Evolutionary conservation across 2,113 vertebrate genomes (phyloP), one percentile per base, ranked within the genome.

Genomic region (Leucosticte australis): DNA sequence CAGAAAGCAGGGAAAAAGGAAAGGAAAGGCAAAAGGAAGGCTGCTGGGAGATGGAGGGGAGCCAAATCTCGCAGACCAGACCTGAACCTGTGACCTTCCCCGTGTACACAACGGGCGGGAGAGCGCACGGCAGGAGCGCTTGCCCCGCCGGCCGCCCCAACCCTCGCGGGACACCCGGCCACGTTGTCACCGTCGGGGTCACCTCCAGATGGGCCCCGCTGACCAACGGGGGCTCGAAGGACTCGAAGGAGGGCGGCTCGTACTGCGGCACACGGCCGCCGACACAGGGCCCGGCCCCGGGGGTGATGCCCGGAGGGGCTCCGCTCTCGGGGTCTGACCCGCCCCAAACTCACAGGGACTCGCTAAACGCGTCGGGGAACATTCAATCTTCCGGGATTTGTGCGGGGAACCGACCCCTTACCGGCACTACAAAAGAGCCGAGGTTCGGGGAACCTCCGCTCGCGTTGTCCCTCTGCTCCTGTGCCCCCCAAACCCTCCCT

Each of bases 61-160:
- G 97, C 95, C 96, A 96, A 97, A 94, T 87, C 95, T 96, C 90
- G 37, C 95, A 92, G 96, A 96, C 93, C 96, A 94, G 97, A 97
- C 90, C 97, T 97, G 97, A 98, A 97, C 98, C 97, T 60, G 95
- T 98, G 98, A 98, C 98, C 98, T 98, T 97, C 97, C 88, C 94
- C 81, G 70, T 94, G 96, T 92, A 96, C 94, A 96, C 97, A 96
- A 93, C 59, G 85, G 95, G 90, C 62, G 68, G 91, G 92, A 96
- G 91, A 89, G 94, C 49, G 63, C 92, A 78, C 89, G 91, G 95
- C 90, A 63, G 85, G 79, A 81, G 94, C 24, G 94, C 95, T 94
- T 56, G 62, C 74, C 92, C 94, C 90, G 28, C 81, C 87, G 93
- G 83, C 93, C 83, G 90, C 90, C 93, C 65, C 95, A 91, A 65